Evolutionary conservation across 2,888 invertebrate genomes (phyloP), one percentile per base, ranked within the genome.

Genomic region (Melieria omissa): DNA sequence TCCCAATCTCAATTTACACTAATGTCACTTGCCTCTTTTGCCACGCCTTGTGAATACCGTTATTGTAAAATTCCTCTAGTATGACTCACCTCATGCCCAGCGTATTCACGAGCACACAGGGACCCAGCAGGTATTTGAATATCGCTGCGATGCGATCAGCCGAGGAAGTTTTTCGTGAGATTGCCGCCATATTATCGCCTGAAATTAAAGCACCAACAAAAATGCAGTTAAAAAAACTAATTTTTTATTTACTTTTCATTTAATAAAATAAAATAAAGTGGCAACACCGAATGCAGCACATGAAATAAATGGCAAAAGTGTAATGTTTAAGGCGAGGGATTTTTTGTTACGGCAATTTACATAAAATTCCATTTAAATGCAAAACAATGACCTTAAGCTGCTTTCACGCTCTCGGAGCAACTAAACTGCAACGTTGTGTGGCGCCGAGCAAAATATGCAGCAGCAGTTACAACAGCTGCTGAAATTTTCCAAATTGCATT

Each of bases 131-230:
- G 78, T 84, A 85, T 82, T 82, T 82, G 78, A 86, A 83, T 83
- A 87, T 86, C 80, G 85, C 86, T 82, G 86, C 83, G 76, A 86
- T 83, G 78, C 85, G 86, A 82, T 84, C 86, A 75, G 87, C 86
- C 76, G 87, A 87, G 74, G 88, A 87, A 76, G 90, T 90, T 87
- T 93, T 94, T 86, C 94, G 91, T 80, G 94, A 90, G 82, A 95
- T 95, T 79, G 95, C 95, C 81, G 95, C 95, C 91, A 95, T 95
- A 88, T 95, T 95, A 89, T 95, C 95, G 85, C 95, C 95, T 95
- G 90, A 61, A 80, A 76, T 10, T 10, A 60, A 55, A n/a, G 4
- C 10, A n/a, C 4, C 6, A 4, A 57, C 47, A 49, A 49, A 67
- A 60, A 49, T 54, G 1, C 29, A 29, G 29, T 1, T 29, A 29